Conservation (phyloP, 2,113 vertebrate genomes). For the Lampris megalopsis region DNA sequence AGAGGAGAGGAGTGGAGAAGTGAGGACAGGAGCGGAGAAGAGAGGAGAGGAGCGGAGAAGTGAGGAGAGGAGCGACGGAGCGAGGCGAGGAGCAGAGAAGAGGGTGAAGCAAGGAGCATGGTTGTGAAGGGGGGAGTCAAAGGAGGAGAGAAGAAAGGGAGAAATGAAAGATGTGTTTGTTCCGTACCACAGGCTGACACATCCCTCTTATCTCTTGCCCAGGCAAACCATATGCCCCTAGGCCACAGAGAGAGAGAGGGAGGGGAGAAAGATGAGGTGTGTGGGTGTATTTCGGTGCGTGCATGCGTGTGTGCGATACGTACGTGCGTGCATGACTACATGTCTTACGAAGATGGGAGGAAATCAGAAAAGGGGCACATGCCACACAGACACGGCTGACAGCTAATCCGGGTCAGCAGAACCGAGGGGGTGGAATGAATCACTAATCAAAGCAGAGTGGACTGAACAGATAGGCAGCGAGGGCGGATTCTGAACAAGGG, state of each 20-base stretch:
- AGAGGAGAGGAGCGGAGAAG: not conserved
- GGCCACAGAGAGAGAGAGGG: constrained; percentile 66
- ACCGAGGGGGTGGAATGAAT: not conserved
- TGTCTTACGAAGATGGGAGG: constrained; percentile 25
- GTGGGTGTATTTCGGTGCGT: constrained; percentile 32
- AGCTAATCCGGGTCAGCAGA: constrained; percentile 60
- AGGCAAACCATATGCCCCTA: constrained; percentile 90
- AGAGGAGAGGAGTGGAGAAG: constrained; percentile 16
- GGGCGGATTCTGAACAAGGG: constrained; percentile 1
- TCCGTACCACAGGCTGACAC: constrained; percentile 77
- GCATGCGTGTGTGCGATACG: constrained; percentile 12
- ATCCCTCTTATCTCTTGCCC: constrained; percentile 94
- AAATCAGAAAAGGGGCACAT: constrained; percentile 39
- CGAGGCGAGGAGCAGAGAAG: constrained; percentile 13
- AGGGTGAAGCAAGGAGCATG: not conserved
- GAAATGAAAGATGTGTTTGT: constrained; percentile 78
- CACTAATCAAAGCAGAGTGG: constrained; percentile 11
- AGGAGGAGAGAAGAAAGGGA: constrained; percentile 49
- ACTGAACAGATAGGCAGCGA: not conserved
- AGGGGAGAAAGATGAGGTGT: constrained; percentile 61
- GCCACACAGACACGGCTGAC: constrained; percentile 16
- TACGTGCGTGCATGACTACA: constrained; percentile 22
- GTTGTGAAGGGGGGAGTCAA: constrained; percentile 20
- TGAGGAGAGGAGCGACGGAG: constrained; percentile 18
- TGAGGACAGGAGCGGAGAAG: not conserved